These are phyloP conservation scores for Bembecia ichneumoniformis DNA, from an alignment of 2,888 invertebrate species.

Conservation along the genomic window DNA sequence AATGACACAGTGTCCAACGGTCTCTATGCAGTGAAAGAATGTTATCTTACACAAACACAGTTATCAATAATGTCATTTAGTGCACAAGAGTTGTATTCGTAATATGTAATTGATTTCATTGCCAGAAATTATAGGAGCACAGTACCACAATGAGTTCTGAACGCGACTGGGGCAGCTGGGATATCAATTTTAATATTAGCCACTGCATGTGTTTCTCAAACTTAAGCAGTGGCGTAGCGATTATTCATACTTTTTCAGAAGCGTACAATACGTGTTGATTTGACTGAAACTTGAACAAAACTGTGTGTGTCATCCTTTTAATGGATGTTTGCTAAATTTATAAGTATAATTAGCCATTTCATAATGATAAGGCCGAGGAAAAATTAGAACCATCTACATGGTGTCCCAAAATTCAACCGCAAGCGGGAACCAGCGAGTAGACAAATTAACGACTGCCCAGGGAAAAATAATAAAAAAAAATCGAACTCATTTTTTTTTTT, in stretches of 20 bases:
- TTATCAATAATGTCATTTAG: constrained; percentile 45
- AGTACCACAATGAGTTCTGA: constrained; percentile 49
- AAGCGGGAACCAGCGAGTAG: too few species aligned
- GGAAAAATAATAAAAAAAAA: too few species aligned
- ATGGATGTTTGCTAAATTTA: constrained; percentile 7
- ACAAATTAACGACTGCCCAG: too few species aligned
- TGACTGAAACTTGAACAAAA: too few species aligned
- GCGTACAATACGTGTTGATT: too few species aligned
- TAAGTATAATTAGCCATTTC: constrained; percentile 8
- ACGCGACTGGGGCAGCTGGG: constrained; percentile 62
- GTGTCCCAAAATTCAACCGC: too few species aligned
- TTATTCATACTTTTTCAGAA: too few species aligned
- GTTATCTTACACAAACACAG: constrained; percentile 62
- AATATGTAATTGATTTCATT: constrained; percentile 47
- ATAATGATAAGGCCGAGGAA: constrained; percentile 1
- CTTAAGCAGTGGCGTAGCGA: constrained; percentile 13
- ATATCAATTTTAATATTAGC: constrained; percentile 70
- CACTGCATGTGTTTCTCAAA: constrained; percentile 48
- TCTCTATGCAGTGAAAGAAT: neutral
- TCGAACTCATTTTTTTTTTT: too few species aligned
- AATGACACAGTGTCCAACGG: neutral
- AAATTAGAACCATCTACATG: neutral
- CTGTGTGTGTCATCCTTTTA: constrained; percentile 5
- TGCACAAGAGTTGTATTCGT: constrained; percentile 33
- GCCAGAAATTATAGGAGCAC: constrained; percentile 33